Base-by-base conservation (phyloP, 2,797 vertebrate genomes). In the Melanotaenia nigrans region DNA sequence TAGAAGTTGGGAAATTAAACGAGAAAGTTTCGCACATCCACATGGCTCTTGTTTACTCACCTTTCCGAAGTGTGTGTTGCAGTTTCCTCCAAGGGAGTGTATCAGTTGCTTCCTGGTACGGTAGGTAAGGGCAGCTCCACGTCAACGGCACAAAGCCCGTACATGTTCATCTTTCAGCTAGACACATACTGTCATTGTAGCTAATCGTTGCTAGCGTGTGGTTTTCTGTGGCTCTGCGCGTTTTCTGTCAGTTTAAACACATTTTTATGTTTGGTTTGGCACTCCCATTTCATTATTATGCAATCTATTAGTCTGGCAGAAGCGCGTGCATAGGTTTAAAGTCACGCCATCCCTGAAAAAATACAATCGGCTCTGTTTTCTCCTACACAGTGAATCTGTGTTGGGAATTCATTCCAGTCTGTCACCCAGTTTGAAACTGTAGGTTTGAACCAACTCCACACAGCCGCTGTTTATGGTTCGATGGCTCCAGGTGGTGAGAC, bases 21-120 rank as follows among this genome's bases (percentile, higher is more conserved):
- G 30, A 3, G 11, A 24, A 12, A 11, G 1, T 40, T 51, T 57
- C 33, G 66, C 65, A 57, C 56, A 42, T 49, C 66, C 75, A 58
- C 68, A 61, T 55, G 38, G 3, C 7, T 54, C 0, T 24, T n/a
- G 61, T 71, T 82, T 73, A 78, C 90, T 91, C 75, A 92, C 90
- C 87, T 90, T 66, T 53, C 1, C 16, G 68, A 58, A 59, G 58
- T 5, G 61, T 47, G 62, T 35, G 60, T 40, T 56, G 71, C 68
- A 4, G 66, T 36, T 83, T 66, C 66, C 61, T 73, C 36, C 13
- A 16, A 33, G 36, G 12, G 55, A 28, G 11, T 62, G 38, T 63
- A 62, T 40, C 64, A 67, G 45, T 78, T 71, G 83, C 90, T 93
- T 93, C 92, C 92, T 92, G 92, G 85, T 87, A 1, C 13, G 32